These are phyloP conservation scores for Seriola dumerili DNA, from an alignment of 2,113 vertebrate genomes.

Conservation along the genomic window DNA sequence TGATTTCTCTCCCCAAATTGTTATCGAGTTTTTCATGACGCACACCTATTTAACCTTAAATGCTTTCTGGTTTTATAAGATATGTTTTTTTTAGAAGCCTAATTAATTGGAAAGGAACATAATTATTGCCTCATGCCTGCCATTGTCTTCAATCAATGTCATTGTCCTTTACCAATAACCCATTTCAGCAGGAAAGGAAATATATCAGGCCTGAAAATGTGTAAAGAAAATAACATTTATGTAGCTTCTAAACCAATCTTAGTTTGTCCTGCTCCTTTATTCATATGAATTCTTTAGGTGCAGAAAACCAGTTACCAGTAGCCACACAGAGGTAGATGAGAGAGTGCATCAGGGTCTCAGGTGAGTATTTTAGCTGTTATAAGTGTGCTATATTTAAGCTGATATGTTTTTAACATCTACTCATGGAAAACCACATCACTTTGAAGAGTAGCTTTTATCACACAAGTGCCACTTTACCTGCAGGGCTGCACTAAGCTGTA, in stretches of 20 bases:
- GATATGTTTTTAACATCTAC: slow-evolving; percentile 64
- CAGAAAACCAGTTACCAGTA: neutral
- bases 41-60: neutral
- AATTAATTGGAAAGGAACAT: neutral
- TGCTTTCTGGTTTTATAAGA: too few species aligned
- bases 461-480: slow-evolving; percentile 60
- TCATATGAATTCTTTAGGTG: neutral
- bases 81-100: neutral
- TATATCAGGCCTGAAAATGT: neutral
- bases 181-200: neutral
- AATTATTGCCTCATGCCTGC: neutral
- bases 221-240: neutral
- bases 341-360: slow-evolving; percentile 36
- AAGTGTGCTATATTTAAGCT: slow-evolving; percentile 63
- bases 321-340: slow-evolving; percentile 9
- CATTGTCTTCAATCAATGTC: neutral
- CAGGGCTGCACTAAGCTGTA: slow-evolving; percentile 33
- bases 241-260: neutral
- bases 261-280: neutral
- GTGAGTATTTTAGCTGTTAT: slow-evolving; percentile 47
- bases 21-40: neutral
- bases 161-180: neutral
- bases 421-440: slow-evolving; percentile 48
- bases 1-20: too few species aligned
- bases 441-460: slow-evolving; percentile 58